These are phyloP conservation scores for Heliconius hewitsoni DNA, from an alignment of 1,140 invertebrate species.

Conservation along the genomic window DNA sequence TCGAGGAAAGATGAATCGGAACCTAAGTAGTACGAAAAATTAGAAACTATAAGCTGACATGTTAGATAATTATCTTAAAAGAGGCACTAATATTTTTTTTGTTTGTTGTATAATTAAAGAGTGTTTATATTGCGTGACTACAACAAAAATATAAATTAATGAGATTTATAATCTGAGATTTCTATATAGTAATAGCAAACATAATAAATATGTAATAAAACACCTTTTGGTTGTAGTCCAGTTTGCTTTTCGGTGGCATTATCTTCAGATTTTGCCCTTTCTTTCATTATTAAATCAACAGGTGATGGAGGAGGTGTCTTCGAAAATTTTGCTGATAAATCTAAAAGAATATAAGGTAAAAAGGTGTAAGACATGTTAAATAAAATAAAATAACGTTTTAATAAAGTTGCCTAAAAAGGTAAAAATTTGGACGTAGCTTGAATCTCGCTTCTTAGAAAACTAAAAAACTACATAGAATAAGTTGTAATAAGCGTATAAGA, in stretches of 20 bases:
- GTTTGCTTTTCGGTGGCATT: constrained; percentile 59
- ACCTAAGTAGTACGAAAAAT: constrained; percentile 52
- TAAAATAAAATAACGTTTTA: too few species aligned
- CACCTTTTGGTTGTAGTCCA: constrained; percentile 76
- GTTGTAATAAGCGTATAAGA: too few species aligned
- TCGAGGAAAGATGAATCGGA: constrained; percentile 74
- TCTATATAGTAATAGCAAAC: background rate
- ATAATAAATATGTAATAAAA: background rate
- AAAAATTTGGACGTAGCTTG: too few species aligned
- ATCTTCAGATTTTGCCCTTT: constrained; percentile 62
- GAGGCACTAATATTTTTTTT: background rate
- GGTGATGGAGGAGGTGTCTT: constrained; percentile 80
- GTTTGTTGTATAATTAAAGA: background rate
- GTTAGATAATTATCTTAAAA: background rate
- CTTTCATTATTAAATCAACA: constrained; percentile 74
- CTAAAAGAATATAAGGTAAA: constrained; percentile 54
- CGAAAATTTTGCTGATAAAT: constrained; percentile 76
- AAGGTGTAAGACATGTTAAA: too few species aligned
- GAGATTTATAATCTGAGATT: background rate
- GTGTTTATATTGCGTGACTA: constrained; percentile 7
- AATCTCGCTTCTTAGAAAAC: too few species aligned
- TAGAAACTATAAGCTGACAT: constrained; percentile 22
- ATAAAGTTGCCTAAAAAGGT: too few species aligned
- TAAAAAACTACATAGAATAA: too few species aligned
- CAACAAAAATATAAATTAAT: background rate